phyloP scores from a whole-genome alignment of 2,113 vertebrate genomes.

The Lepus timidus region DNA sequence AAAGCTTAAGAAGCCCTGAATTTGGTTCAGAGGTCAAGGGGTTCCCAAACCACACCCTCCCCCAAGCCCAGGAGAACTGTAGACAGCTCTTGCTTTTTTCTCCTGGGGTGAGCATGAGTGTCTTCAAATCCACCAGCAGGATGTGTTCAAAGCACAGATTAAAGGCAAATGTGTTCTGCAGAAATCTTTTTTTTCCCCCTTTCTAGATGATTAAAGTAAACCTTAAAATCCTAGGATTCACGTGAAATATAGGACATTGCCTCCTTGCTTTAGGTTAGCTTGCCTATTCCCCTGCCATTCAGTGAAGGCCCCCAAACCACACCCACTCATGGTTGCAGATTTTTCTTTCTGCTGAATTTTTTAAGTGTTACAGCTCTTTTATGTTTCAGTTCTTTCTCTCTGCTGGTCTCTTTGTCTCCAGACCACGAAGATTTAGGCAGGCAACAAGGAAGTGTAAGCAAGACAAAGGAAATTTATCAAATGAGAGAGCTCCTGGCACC shows the following conservation, averaged over 20 bases:
- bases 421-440: no score
- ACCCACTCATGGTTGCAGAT: no score
- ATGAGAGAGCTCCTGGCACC: no score
- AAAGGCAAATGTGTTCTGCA: not conserved
- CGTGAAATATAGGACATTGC: not conserved
- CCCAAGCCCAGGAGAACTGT: not conserved
- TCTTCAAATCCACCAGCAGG: not conserved
- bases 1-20: not conserved
- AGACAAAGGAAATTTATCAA: no score
- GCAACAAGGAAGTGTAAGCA: no score
- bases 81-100: not conserved
- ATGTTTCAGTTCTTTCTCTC: no score
- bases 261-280: not conserved
- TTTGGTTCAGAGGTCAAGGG: not conserved
- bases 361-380: no score
- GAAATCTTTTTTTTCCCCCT: not conserved
- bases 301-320: not conserved
- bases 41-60: no score
- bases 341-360: no score
- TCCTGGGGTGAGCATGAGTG: not conserved
- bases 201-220: conserved; percentile 21
- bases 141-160: not conserved
- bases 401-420: no score
- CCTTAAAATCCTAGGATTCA: not conserved
- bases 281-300: not conserved